These are phyloP conservation scores for Eristalis arbustorum DNA, from an alignment of 2,888 invertebrate genomes.

Conservation along the genomic window DNA sequence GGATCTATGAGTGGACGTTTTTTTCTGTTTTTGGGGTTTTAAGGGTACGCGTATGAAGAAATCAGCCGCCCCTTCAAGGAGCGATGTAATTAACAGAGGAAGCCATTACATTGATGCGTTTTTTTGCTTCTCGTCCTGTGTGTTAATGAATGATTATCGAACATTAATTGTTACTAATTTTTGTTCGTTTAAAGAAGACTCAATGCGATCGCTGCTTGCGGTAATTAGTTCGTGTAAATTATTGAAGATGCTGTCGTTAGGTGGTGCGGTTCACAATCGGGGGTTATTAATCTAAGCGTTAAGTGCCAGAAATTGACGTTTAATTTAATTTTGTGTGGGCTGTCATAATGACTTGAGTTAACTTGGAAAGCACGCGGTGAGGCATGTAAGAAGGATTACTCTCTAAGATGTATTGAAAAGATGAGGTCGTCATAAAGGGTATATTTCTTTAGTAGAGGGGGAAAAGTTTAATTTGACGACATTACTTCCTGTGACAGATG, in stretches of 20 bases:
- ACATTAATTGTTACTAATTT: conserved; percentile 15
- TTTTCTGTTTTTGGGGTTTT: background rate
- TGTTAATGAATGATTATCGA: conserved; percentile 1
- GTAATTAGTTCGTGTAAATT: background rate
- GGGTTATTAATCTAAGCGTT: background rate
- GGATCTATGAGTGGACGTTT: background rate
- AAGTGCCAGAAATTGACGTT: background rate
- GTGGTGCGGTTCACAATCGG: background rate
- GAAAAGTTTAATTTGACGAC: no score
- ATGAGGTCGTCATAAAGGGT: no score
- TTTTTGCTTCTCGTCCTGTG: background rate
- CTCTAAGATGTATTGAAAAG: background rate
- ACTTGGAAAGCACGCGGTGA: no score
- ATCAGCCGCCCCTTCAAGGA: background rate
- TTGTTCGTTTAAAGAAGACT: conserved; percentile 1
- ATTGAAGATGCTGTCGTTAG: background rate
- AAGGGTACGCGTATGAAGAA: background rate
- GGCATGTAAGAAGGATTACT: no score
- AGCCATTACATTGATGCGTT: background rate
- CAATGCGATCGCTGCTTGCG: conserved; percentile 11
- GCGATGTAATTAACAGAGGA: background rate
- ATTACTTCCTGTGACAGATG: no score
- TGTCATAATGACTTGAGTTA: no score
- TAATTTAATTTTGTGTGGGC: background rate
- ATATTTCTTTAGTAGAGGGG: no score